Conservation (phyloP, 2,797 vertebrate species). For the Enteromius radiatus region DNA sequence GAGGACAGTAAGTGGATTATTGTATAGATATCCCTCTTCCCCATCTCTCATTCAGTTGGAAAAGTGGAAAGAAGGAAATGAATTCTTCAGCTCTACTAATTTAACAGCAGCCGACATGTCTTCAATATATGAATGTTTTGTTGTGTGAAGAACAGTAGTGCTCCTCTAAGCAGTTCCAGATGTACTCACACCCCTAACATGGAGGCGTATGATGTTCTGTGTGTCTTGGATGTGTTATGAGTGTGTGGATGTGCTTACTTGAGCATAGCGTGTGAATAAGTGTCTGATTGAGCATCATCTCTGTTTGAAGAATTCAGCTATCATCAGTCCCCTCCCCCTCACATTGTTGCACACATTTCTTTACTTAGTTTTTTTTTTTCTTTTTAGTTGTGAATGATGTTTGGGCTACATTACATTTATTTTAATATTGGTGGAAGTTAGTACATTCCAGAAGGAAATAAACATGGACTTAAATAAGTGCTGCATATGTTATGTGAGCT, state of each 20-base stretch:
- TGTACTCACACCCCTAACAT: background rate
- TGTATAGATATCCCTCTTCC: background rate
- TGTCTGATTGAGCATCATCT: constrained; percentile 17
- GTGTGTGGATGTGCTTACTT: background rate
- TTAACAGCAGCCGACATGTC: constrained; percentile 2
- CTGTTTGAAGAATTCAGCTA: background rate
- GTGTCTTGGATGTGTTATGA: background rate
- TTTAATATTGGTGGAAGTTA: background rate
- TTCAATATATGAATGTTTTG: constrained; percentile 7
- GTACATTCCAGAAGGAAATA: constrained; percentile 35
- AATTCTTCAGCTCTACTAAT: constrained; percentile 28
- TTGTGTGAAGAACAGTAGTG: background rate
- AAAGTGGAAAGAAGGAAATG: background rate
- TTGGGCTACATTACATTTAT: background rate
- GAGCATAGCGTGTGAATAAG: background rate
- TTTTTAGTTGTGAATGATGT: background rate
- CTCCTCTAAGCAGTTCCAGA: background rate
- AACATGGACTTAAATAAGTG: constrained; percentile 19
- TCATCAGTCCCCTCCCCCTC: background rate
- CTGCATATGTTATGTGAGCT: background rate
- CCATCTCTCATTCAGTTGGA: constrained; percentile 7
- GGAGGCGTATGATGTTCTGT: background rate
- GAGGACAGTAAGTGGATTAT: constrained; percentile 13
- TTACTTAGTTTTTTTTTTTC: constrained; percentile 21
- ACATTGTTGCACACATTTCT: background rate